Base-by-base conservation (phyloP, 2,113 vertebrate genomes). In the Silurus glanis region DNA sequence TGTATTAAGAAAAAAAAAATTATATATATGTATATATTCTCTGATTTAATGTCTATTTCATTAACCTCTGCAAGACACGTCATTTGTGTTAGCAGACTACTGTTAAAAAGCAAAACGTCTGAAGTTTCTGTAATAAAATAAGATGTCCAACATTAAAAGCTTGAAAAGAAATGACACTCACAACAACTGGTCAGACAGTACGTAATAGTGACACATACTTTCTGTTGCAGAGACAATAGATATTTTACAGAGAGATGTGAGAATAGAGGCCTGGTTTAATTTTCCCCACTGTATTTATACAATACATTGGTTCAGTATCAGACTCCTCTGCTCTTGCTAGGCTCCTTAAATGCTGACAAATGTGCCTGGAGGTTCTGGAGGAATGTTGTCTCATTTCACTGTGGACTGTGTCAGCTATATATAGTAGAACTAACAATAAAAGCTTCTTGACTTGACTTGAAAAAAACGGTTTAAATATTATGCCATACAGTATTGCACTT, bases 31-130 rank as follows among this genome's bases (percentile, higher is more conserved):
- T 37, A 37, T 37, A 37, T 37, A 37, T 14, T 28, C 51, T 67
- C 23, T 51, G 23, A 71, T 19, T 56, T 61, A 55, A 67, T 56
- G 16, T 75, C 56, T 23, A n/a, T 19, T 23, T 87, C 12, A 47
- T 87, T 49, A 84, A 76, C 59, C 45, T 89, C 79, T 89, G 85
- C 64, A 64, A 58, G 56, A 69, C 59, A 64, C 51, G 49, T 87
- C 71, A 61, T 28, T 47, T 84, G 62, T 83, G 59, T 61, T 85
- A 37, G 83, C 84, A 67, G 25, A 25, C 53, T 49, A 62, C 61
- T 82, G 72, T 78, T 82, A 85, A 81, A 82, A 82, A 19, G n/a
- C 14, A 84, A 78, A 8, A 21, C 19, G 7, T 86, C 61, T 81
- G 19, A 84, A 67, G 81, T 53, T 23, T 59, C 49, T 66, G n/a